These are phyloP conservation scores for Drosophila pullipes DNA, from an alignment of 2,888 invertebrate species.

Conservation along the genomic window DNA sequence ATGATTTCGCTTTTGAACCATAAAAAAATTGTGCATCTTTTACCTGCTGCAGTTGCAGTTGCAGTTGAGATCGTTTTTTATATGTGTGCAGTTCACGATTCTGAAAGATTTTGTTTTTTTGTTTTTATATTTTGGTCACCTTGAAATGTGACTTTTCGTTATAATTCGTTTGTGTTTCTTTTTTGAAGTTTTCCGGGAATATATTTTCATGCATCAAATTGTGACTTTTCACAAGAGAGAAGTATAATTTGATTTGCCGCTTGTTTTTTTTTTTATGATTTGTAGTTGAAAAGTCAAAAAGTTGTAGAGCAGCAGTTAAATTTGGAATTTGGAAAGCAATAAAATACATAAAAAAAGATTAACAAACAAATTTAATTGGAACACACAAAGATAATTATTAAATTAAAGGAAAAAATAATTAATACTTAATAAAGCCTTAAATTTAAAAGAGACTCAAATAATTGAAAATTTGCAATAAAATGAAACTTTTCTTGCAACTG, in stretches of 20 bases:
- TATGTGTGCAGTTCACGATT: conserved; percentile 33
- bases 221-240: conserved; percentile 21
- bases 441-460: not conserved
- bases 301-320: conserved; percentile 18
- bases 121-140: conserved; percentile 41
- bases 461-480: not conserved
- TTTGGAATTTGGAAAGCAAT: not conserved
- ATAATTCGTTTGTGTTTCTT: conserved; percentile 64
- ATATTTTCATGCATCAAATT: conserved; percentile 42
- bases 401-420: not conserved
- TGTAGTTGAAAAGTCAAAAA: conserved; percentile 45
- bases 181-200: conserved; percentile 55
- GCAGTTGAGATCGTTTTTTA: conserved; percentile 44
- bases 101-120: conserved; percentile 32
- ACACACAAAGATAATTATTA: not conserved
- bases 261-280: conserved; percentile 17
- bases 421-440: not conserved
- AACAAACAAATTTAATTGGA: not conserved
- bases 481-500: not conserved
- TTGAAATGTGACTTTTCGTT: conserved; percentile 74
- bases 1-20: conserved; percentile 65
- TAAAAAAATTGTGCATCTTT: conserved; percentile 70
- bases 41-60: conserved; percentile 49
- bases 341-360: not conserved
- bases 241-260: not conserved